Evolutionary conservation across 2,888 invertebrate genomes (phyloP).

Genomic region (Spodoptera exigua): DNA sequence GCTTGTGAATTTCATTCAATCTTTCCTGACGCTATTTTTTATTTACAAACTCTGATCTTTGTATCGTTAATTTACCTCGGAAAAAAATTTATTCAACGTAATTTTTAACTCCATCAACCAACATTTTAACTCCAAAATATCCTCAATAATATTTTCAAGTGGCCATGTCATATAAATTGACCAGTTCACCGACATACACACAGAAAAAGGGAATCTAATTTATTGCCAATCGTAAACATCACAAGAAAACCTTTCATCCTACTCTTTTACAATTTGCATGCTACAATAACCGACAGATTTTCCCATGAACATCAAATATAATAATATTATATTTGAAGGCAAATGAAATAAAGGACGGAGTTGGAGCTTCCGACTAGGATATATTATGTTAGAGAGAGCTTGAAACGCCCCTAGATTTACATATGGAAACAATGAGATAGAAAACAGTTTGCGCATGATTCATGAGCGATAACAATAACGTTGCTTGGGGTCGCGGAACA

Average conservation of each 20-base stretch:
- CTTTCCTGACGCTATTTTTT: too few relatives aligned
- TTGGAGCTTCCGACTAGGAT: constrained; percentile 34
- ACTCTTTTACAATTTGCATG: constrained; percentile 43
- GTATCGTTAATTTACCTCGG: too few relatives aligned
- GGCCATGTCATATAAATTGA: not conserved
- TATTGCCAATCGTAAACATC: constrained; percentile 9
- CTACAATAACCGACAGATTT: constrained; percentile 42
- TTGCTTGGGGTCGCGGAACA: constrained; percentile 9
- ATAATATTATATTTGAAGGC: constrained; percentile 42
- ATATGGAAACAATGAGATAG: constrained; percentile 64
- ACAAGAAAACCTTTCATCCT: constrained; percentile 20
- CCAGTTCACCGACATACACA: not conserved
- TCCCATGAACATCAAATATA: constrained; percentile 44
- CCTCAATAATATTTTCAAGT: not conserved
- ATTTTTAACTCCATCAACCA: too few relatives aligned
- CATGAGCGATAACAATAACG: constrained; percentile 52
- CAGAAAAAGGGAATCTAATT: constrained; percentile 1
- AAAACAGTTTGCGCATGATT: constrained; percentile 58
- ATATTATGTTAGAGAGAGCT: constrained; percentile 45
- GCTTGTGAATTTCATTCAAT: too few relatives aligned
- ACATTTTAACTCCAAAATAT: too few relatives aligned
- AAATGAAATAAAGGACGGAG: constrained; percentile 42
- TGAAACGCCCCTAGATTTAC: constrained; percentile 57
- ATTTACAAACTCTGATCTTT: too few relatives aligned
- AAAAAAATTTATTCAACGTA: too few relatives aligned